A percentile compares a stretch with the other conserved stretches of the same genome.
phyloP scores from a whole-genome alignment of 2,888 invertebrate genomes.

The Ornithoptera priamus region DNA sequence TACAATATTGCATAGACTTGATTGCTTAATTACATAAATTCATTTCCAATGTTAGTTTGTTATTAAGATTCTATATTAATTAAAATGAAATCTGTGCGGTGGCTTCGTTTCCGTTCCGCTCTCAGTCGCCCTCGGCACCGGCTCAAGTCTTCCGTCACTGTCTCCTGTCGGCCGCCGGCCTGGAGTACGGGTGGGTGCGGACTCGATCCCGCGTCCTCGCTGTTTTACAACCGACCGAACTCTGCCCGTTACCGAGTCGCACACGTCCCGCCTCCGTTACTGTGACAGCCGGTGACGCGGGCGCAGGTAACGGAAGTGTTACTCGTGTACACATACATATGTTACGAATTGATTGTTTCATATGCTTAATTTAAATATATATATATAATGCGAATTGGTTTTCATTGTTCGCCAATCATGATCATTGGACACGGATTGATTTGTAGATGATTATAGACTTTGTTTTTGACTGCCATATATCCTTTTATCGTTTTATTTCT shows the following conservation, averaged over 20 bases:
- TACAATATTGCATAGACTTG: not conserved
- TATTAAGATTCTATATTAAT: no score
- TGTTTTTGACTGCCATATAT: no score
- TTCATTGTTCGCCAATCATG: no score
- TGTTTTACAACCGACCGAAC: conserved; percentile 71
- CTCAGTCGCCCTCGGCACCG: not conserved
- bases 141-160: conserved; percentile 5
- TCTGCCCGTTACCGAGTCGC: conserved; percentile 56
- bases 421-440: no score
- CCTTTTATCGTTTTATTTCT: no score
- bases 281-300: conserved; percentile 48
- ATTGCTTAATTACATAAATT: no score
- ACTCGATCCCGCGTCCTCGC: conserved; percentile 60
- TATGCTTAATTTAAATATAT: no score
- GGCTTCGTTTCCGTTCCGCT: not conserved
- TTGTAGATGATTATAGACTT: no score
- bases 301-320: conserved; percentile 33
- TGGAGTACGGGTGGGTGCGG: conserved; percentile 62
- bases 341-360: no score
- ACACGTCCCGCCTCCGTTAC: conserved; percentile 53
- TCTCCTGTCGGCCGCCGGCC: conserved; percentile 43
- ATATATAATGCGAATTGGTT: no score
- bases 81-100: not conserved
- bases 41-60: no score
- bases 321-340: no score